These are phyloP conservation scores for Macroramphosus scolopax DNA, from an alignment of 2,797 vertebrate species.

Conservation along the genomic window DNA sequence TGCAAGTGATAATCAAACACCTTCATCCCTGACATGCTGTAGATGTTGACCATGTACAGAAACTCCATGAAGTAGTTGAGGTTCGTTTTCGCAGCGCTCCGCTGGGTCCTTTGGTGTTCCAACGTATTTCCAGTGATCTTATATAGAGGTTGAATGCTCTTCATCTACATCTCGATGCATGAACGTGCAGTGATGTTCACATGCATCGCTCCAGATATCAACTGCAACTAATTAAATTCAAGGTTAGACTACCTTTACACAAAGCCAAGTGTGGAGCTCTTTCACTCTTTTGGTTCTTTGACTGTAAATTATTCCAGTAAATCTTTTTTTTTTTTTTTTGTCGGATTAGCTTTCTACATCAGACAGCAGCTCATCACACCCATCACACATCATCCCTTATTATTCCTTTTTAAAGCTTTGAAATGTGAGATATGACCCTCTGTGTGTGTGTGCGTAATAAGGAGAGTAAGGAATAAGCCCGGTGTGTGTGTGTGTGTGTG, in stretches of 20 bases:
- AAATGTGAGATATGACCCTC: constrained; percentile 66
- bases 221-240: constrained; percentile 61
- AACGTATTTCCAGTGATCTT: not conserved
- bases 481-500: constrained; percentile 35
- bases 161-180: constrained; percentile 17
- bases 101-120: too few species aligned
- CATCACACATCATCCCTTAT: too few species aligned
- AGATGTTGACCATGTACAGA: too few species aligned
- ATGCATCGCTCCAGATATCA: constrained; percentile 3
- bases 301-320: constrained; percentile 66
- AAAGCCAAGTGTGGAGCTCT: constrained; percentile 35
- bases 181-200: not conserved
- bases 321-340: constrained; percentile 67
- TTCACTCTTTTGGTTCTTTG: constrained; percentile 56
- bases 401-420: constrained; percentile 64
- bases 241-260: constrained; percentile 59
- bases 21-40: too few species aligned
- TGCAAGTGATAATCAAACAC: too few species aligned
- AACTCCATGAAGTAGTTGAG: too few species aligned
- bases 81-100: too few species aligned
- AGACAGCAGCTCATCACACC: constrained; percentile 68
- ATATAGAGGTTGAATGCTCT: not conserved
- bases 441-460: constrained; percentile 22
- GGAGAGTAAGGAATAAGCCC: too few species aligned
- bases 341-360: constrained; percentile 73